These are phyloP conservation scores for Rallus limicola DNA, from an alignment of 2,113 vertebrate species.

Conservation along the genomic window DNA sequence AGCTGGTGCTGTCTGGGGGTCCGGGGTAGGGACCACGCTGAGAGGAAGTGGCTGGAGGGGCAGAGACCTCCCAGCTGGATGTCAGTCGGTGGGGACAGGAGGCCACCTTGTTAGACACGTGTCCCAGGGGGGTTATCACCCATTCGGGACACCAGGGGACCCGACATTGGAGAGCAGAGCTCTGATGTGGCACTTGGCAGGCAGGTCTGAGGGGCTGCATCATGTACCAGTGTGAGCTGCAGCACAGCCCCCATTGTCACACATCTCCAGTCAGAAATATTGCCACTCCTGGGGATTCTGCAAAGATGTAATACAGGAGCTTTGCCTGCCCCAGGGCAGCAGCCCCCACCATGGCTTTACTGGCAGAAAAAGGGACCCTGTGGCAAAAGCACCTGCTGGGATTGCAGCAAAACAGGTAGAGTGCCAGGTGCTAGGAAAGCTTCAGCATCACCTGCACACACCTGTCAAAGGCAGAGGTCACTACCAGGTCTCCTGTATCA, in stretches of 20 bases:
- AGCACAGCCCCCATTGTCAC: background rate
- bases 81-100: background rate
- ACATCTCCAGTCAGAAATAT: too few species aligned
- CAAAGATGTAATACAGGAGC: accelerated
- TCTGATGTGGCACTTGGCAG: background rate
- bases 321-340: background rate
- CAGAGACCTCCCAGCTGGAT: background rate
- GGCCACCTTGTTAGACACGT: background rate
- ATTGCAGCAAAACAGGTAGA: background rate
- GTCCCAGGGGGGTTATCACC: background rate
- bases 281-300: too few species aligned
- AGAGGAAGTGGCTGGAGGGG: background rate
- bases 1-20: background rate
- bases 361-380: background rate
- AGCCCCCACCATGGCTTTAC: accelerated
- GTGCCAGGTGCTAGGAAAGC: background rate
- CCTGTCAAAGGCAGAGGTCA: background rate
- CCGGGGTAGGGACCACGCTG: background rate
- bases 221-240: accelerated
- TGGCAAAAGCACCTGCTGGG: background rate
- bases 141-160: background rate
- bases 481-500: background rate
- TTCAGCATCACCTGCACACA: background rate
- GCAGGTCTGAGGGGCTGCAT: background rate
- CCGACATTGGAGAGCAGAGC: background rate